phyloP scores from a whole-genome alignment of 1,140 invertebrate genomes.

The Druon quercuslanigerum region DNA sequence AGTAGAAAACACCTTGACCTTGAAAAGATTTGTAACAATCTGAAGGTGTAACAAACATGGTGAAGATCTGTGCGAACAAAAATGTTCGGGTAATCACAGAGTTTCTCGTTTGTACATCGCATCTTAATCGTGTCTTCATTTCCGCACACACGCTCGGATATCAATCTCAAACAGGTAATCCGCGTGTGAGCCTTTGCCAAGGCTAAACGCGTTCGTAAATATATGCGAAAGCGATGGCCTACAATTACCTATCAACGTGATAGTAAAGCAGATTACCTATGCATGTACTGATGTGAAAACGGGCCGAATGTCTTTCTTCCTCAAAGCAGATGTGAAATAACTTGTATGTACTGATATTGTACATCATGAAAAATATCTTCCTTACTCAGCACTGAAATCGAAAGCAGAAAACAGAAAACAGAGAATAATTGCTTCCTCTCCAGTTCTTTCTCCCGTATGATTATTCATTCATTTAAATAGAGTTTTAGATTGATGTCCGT shows the following conservation, averaged over 20 bases:
- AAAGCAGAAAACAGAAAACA: background rate
- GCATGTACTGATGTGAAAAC: background rate
- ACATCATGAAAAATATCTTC: constrained; percentile 2
- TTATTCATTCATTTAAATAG: constrained; percentile 12
- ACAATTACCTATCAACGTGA: constrained; percentile 28
- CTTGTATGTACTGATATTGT: background rate
- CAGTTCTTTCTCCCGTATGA: background rate
- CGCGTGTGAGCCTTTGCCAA: constrained; percentile 23
- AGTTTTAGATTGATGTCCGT: constrained; percentile 20
- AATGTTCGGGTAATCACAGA: constrained; percentile 12
- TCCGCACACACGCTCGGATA: constrained; percentile 18
- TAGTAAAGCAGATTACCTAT: constrained; percentile 6
- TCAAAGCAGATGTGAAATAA: constrained; percentile 23
- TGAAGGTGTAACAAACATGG: background rate
- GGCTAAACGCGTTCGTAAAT: background rate
- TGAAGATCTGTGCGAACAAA: constrained; percentile 1
- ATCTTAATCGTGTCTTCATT: constrained; percentile 26
- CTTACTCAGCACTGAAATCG: background rate
- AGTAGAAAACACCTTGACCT: background rate
- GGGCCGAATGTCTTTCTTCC: constrained; percentile 26
- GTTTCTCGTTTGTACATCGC: background rate
- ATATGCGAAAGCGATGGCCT: background rate
- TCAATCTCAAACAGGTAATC: constrained; percentile 19
- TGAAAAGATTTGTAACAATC: background rate
- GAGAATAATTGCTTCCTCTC: constrained; percentile 17